Evolutionary conservation across 2,113 vertebrate species (phyloP).

Genomic region (Clarias batrachus): DNA sequence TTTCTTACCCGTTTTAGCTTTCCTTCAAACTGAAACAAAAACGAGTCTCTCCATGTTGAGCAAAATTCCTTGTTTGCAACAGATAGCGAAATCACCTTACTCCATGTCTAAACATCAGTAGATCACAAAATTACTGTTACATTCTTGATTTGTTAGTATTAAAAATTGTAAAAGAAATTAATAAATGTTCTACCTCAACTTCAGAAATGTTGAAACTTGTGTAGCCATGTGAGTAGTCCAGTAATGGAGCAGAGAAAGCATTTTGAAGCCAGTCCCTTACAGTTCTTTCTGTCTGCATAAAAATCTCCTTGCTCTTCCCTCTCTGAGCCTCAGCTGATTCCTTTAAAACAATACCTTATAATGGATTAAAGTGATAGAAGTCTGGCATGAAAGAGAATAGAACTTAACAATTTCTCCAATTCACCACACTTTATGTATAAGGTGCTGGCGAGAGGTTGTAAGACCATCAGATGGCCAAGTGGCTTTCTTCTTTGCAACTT

Average conservation of each 20-base stretch:
- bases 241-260: slow-evolving; percentile 45
- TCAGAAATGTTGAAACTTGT: slow-evolving; percentile 27
- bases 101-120: slow-evolving; percentile 73
- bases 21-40: slow-evolving; percentile 75
- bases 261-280: slow-evolving; percentile 63
- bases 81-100: slow-evolving; percentile 68
- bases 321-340: neutral
- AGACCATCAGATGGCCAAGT: neutral
- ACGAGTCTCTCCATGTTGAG: slow-evolving; percentile 68
- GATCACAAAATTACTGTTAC: neutral
- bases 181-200: slow-evolving; percentile 58
- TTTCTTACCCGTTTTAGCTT: slow-evolving; percentile 78
- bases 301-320: slow-evolving; percentile 20
- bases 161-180: neutral
- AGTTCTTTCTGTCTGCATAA: slow-evolving; percentile 15
- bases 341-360: slow-evolving; percentile 9
- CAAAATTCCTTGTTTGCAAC: slow-evolving; percentile 69
- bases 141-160: neutral
- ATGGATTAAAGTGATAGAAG: neutral
- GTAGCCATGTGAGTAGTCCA: neutral
- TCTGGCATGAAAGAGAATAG: neutral
- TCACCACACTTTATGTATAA: neutral
- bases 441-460: neutral
- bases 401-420: neutral
- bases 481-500: neutral